Evolutionary conservation across 2,797 vertebrate genomes (phyloP).

Genomic region (Siniperca scherzeri): DNA sequence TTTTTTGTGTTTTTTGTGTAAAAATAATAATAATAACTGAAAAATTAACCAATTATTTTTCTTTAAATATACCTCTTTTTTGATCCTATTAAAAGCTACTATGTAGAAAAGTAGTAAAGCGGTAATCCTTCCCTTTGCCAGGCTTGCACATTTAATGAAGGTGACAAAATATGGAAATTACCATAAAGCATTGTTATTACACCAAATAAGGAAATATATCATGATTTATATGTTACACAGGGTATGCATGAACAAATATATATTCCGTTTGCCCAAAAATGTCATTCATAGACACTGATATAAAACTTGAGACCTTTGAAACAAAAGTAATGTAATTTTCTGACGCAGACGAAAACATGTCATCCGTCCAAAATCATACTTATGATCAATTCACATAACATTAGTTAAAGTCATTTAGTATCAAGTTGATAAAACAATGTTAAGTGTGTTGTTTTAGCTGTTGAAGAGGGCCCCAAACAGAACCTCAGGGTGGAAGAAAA

Average conservation of each 20-base stretch:
- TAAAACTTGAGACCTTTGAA: neutral
- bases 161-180: neutral
- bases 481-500: conserved; percentile 9
- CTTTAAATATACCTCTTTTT: conserved; percentile 1
- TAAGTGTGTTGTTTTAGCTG: neutral
- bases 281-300: neutral
- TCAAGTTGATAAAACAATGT: neutral
- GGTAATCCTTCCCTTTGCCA: neutral
- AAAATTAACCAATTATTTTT: neutral
- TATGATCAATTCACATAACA: neutral
- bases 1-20: neutral
- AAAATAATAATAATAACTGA: neutral
- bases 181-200: neutral
- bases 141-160: neutral
- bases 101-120: conserved; percentile 3
- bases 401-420: neutral
- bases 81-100: neutral
- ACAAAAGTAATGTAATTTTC: neutral
- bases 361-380: neutral
- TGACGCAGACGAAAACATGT: neutral
- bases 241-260: neutral
- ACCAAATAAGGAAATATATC: neutral
- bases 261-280: neutral
- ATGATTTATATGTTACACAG: neutral
- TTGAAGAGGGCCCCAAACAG: neutral